These are phyloP conservation scores for Halcyon smyrnensis DNA, from an alignment of 2,797 vertebrate genomes.

Conservation along the genomic window DNA sequence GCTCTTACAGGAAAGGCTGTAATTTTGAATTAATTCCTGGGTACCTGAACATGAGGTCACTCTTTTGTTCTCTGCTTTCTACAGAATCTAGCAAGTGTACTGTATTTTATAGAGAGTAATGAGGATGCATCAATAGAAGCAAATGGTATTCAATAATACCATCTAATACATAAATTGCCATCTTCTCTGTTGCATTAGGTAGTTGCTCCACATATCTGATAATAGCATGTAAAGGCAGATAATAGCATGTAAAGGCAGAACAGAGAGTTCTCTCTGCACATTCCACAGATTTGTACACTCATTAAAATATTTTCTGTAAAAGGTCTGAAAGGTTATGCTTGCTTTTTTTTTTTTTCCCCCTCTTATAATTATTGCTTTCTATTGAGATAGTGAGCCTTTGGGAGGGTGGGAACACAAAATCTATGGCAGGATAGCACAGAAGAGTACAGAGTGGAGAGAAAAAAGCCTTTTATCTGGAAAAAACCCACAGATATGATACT, in stretches of 20 bases:
- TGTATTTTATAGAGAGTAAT: neutral
- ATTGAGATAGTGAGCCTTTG: neutral
- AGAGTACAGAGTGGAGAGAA: neutral
- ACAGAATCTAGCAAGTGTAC: neutral
- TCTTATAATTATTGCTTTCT: neutral
- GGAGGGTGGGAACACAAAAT: neutral
- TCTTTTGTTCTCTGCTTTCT: conserved; percentile 29
- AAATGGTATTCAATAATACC: neutral
- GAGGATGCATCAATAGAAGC: conserved; percentile 2
- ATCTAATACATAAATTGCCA: neutral
- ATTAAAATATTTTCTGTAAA: neutral
- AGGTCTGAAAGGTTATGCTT: neutral
- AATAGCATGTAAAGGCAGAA: neutral
- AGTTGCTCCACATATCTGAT: neutral
- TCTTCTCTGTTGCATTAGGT: neutral
- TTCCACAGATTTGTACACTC: neutral
- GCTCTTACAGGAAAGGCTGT: conserved; percentile 26
- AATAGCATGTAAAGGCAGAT: neutral
- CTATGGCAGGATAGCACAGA: neutral
- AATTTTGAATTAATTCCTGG: conserved; percentile 51
- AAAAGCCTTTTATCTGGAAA: neutral
- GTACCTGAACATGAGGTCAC: neutral
- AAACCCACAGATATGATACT: neutral
- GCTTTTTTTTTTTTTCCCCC: no score
- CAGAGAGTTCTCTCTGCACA: neutral